A percentile compares a stretch with the other conserved stretches of the same genome.
Evolutionary conservation across 2,113 vertebrate species (phyloP).

Genomic region (Nipponia nippon): DNA sequence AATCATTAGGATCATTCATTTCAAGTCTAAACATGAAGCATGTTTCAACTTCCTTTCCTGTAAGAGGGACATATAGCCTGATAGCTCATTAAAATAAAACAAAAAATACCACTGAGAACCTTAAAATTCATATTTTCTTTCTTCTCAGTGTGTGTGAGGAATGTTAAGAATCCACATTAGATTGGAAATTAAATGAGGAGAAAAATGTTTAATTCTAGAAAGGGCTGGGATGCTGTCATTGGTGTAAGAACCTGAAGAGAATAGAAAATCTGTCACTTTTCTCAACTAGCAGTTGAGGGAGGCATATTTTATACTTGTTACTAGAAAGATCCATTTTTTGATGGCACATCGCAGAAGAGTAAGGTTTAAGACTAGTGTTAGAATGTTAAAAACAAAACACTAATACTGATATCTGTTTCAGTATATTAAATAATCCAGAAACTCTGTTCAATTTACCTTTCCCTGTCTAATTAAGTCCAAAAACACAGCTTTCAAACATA

Average conservation of each 20-base stretch:
- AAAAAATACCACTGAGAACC: background rate
- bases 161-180: background rate
- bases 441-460: background rate
- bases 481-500: background rate
- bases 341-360: fast-evolving
- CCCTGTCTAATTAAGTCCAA: background rate
- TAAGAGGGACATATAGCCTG: background rate
- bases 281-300: background rate
- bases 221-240: background rate
- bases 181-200: background rate
- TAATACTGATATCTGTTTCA: background rate
- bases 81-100: conserved; percentile 5
- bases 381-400: background rate
- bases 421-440: background rate
- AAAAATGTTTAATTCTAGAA: background rate
- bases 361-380: background rate
- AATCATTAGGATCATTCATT: background rate
- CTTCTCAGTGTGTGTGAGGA: background rate
- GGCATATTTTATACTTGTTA: background rate
- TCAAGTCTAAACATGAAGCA: background rate
- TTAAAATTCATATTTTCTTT: background rate
- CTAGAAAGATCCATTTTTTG: background rate
- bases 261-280: background rate
- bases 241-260: background rate
- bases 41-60: background rate